Conservation (phyloP, 2,888 invertebrate species). For the Dasypogon diadema region DNA sequence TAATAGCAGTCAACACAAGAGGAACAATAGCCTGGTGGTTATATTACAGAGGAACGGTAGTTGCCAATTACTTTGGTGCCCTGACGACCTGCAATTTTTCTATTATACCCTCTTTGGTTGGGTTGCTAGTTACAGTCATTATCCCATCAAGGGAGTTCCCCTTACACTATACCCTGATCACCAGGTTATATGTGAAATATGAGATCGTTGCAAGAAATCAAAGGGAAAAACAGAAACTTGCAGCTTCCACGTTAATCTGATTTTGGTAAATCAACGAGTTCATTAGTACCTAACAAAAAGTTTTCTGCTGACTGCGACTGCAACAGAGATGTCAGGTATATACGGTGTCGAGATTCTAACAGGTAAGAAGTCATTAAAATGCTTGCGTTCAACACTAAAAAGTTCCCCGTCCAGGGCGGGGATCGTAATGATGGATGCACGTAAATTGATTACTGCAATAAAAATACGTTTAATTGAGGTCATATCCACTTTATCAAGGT, state of each 20-base stretch:
- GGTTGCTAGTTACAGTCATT: slow-evolving; percentile 22
- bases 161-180: no score
- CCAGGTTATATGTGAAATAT: no score
- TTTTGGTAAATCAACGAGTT: background rate
- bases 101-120: slow-evolving; percentile 19
- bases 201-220: slow-evolving; percentile 4
- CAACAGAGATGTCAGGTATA: no score
- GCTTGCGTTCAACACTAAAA: background rate
- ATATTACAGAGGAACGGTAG: slow-evolving; percentile 14
- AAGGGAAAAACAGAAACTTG: background rate
- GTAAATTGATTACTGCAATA: slow-evolving; percentile 16
- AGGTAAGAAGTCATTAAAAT: background rate
- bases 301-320: no score
- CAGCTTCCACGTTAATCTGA: background rate
- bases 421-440: slow-evolving; percentile 20
- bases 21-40: slow-evolving; percentile 7
- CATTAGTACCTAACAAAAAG: background rate
- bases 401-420: background rate
- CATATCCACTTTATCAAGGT: background rate
- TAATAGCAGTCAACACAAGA: slow-evolving; percentile 32
- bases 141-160: slow-evolving; percentile 36
- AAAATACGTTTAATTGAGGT: slow-evolving; percentile 32
- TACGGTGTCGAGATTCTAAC: no score
- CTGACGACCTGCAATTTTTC: slow-evolving; percentile 41
- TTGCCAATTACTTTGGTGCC: slow-evolving; percentile 20